Evolutionary conservation across 2,113 vertebrate genomes (phyloP), one percentile per base, ranked within the genome.

Genomic region (Taxidea taxus): DNA sequence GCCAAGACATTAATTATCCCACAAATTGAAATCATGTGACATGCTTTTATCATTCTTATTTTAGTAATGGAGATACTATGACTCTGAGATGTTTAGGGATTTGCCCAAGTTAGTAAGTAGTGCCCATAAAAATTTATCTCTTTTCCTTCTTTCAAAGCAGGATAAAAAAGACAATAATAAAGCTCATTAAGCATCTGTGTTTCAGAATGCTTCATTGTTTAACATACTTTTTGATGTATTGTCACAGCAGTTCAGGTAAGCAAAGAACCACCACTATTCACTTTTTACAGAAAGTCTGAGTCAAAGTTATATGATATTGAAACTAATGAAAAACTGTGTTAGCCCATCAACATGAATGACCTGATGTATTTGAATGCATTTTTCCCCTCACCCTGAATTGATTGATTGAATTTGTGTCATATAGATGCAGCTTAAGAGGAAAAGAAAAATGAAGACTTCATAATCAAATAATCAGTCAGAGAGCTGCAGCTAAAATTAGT

Each of bases 371-470:
- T 81, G 44, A 80, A n/a, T 87, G 42, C 16, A 23, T 95, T 97
- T 97, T 77, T 92, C 58, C 78, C 31, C 64, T 95, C 64, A 85
- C 47, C 34, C 51, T 29, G 64, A 90, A 97, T 91, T 97, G 93
- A 97, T 88, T 78, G 93, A 95, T 93, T 96, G 97, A 86, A 47
- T 94, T 95, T 95, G 72, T 95, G 96, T 96, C 97, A 97, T 81
- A 84, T 25, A 84, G 81, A 90, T 90, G 27, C 31, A 68, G 66
- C 60, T 91, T 92, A 95, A 91, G 80, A 95, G 56, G 87, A 84
- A 58, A 95, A 95, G 82, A 95, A 94, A 96, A 97, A 94, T 96
- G 39, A 96, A 89, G 93, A 78, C 58, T 86, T 87, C 78, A 87
- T 93, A 86, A 93, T 90, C 83, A 97, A 94, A 91, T 88, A 89